Evolutionary conservation across 2,888 invertebrate species (phyloP).

Genomic region (Flexamia atlantica): DNA sequence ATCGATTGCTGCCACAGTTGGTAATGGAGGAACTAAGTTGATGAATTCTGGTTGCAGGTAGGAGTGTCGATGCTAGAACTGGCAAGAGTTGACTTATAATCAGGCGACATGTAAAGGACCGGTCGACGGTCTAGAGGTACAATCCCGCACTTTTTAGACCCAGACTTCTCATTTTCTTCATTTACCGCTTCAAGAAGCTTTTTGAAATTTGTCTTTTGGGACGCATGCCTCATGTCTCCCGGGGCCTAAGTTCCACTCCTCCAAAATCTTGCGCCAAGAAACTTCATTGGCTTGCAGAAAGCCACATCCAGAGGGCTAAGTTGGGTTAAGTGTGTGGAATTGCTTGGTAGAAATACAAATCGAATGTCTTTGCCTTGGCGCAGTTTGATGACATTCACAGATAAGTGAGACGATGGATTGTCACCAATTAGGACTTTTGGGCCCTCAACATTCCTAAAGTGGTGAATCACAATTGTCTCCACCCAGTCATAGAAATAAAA

Average conservation of each 20-base stretch:
- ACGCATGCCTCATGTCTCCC: slow-evolving; percentile 56
- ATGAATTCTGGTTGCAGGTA: slow-evolving; percentile 3
- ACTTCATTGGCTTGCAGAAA: slow-evolving; percentile 70
- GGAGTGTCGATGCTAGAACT: slow-evolving; percentile 9
- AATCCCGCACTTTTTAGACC: no score
- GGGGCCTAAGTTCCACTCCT: slow-evolving; percentile 65
- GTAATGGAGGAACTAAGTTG: no score
- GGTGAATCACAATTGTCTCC: slow-evolving; percentile 68
- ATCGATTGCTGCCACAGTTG: no score
- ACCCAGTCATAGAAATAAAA: slow-evolving; percentile 72
- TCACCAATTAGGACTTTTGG: slow-evolving; percentile 73
- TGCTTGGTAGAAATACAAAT: slow-evolving; percentile 72
- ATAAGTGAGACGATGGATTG: slow-evolving; percentile 68
- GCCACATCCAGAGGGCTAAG: slow-evolving; percentile 71
- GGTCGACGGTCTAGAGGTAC: no score
- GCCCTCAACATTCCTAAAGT: slow-evolving; percentile 65
- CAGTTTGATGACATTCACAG: slow-evolving; percentile 56
- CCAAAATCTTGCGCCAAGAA: slow-evolving; percentile 68
- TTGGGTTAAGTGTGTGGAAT: slow-evolving; percentile 71
- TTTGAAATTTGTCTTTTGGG: slow-evolving; percentile 61
- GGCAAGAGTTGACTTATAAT: slow-evolving; percentile 9
- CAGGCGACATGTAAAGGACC: background rate
- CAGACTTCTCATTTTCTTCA: slow-evolving; percentile 58
- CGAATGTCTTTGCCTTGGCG: slow-evolving; percentile 72
- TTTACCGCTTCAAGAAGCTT: slow-evolving; percentile 24